Percentiles rank a stretch among this genome's conserved stretches.
Conservation (phyloP, 1,140 invertebrate genomes). For the Trialeurodes vaporariorum region DNA sequence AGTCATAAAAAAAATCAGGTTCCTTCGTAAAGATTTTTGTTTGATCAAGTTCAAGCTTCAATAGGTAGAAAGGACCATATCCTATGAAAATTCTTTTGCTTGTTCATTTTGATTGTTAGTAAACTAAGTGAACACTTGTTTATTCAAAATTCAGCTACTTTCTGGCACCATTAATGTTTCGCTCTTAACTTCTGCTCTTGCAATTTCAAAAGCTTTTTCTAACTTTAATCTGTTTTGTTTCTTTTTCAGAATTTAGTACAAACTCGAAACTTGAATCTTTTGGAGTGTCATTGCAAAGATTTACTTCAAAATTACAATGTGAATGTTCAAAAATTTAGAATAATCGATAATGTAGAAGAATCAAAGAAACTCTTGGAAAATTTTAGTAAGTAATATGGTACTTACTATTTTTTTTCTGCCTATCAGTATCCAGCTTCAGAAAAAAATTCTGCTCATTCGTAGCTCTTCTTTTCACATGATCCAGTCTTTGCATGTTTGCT, state of each 20-base stretch:
- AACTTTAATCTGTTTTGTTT: background rate
- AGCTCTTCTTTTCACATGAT: too few relatives aligned
- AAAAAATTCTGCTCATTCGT: too few relatives aligned
- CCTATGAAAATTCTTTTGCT: too few relatives aligned
- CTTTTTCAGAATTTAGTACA: constrained; percentile 11
- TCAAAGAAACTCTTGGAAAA: constrained; percentile 52
- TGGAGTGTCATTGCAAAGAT: constrained; percentile 95
- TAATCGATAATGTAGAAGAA: constrained; percentile 59
- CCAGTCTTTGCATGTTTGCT: too few relatives aligned
- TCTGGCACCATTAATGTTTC: background rate
- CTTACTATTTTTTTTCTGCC: too few relatives aligned
- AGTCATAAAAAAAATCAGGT: too few relatives aligned
- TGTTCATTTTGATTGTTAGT: too few relatives aligned
- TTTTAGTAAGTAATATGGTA: constrained; percentile 43
- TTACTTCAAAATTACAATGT: constrained; percentile 75
- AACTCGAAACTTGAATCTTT: constrained; percentile 64
- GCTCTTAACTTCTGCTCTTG: background rate
- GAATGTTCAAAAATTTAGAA: constrained; percentile 85
- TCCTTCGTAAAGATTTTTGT: too few relatives aligned
- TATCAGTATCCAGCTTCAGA: too few relatives aligned
- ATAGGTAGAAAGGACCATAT: background rate
- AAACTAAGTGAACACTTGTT: too few relatives aligned
- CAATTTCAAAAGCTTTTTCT: background rate
- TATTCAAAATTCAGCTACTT: background rate
- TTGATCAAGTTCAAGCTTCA: too few relatives aligned